Evolutionary conservation across 2,113 vertebrate species (phyloP).

Genomic region (Pseudois nayaur): DNA sequence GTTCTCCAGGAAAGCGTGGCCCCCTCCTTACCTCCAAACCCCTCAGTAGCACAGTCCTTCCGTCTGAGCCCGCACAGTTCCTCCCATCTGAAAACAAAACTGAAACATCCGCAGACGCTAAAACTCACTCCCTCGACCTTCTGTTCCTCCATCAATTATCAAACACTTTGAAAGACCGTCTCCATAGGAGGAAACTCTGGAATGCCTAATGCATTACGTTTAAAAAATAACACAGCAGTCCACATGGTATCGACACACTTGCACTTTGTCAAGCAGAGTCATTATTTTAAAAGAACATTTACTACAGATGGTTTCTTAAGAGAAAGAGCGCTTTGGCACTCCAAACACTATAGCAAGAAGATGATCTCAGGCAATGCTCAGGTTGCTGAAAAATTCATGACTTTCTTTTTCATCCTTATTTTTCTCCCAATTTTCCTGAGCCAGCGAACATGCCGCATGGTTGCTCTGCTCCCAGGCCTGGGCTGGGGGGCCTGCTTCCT

Average conservation of each 20-base stretch:
- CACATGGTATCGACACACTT: accelerated
- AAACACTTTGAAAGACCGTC: background rate
- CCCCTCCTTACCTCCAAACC: too few relatives aligned
- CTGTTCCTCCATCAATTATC: background rate
- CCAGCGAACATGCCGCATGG: accelerated
- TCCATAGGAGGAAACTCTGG: accelerated
- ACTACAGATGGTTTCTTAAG: background rate
- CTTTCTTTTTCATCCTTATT: accelerated
- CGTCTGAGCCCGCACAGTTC: accelerated
- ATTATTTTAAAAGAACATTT: background rate
- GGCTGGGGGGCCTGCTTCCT: accelerated
- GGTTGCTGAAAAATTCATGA: background rate
- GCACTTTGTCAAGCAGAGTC: background rate
- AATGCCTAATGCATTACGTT: too few relatives aligned
- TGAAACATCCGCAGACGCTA: accelerated
- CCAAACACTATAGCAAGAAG: background rate
- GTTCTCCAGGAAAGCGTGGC: background rate
- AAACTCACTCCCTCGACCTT: background rate
- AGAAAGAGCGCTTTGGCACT: background rate
- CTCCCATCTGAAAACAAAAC: background rate
- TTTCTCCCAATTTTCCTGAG: background rate
- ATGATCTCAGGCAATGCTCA: accelerated
- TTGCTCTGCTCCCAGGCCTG: accelerated
- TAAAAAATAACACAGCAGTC: accelerated
- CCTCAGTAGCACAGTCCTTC: too few relatives aligned